Base-by-base conservation (phyloP, 1,140 invertebrate genomes). In the Pogonognathellus flavescens region DNA sequence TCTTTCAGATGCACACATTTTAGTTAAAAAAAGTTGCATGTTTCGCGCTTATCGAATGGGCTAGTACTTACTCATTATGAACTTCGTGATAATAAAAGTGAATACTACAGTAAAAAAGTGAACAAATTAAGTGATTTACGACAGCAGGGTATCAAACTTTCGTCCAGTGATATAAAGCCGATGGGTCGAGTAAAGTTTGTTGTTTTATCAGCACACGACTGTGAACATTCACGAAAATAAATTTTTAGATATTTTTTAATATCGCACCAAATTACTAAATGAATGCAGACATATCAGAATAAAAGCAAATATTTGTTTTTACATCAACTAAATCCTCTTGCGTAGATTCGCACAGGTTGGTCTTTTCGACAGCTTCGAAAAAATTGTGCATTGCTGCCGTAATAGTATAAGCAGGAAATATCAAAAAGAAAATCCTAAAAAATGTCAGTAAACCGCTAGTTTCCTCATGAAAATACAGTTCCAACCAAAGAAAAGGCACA, bases 321-420 rank as follows among this genome's bases (percentile, higher is more conserved):
- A 76, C 70, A 50, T 25, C n/a, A 6, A 1, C 13, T 14, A 76
- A 41, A 76, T 11, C 41, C 16, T 41, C 31, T 16, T 49, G 7
- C 25, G 70, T 9, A 76, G n/a, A 11, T 49, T 41, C 18, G 62
- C 85, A 86, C 1, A 8, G 0, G 18, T 60, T 62, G 3, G 16
- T 14, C 13, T 53, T 31, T 16, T 60, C 49, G 22, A 81, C 80
- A 16, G 50, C n/a, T 7, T 85, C 80, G 52, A 87, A 85, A 22
- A 59, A 87, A 11, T 70, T 10, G 8, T 86, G 25, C 11, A 87
- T 18, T 4, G 57, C 82, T 11, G 82, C 22, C 3, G 86, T 84
- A 14, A 87, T 80, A 1, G 86, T 81, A 25, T 84, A 86, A 14
- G 82, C 82, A 0, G 86, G 86, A 18, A 87, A 84, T 13, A 87